Evolutionary conservation across 2,797 vertebrate genomes (phyloP).

Genomic region (Myotis findleyi): DNA sequence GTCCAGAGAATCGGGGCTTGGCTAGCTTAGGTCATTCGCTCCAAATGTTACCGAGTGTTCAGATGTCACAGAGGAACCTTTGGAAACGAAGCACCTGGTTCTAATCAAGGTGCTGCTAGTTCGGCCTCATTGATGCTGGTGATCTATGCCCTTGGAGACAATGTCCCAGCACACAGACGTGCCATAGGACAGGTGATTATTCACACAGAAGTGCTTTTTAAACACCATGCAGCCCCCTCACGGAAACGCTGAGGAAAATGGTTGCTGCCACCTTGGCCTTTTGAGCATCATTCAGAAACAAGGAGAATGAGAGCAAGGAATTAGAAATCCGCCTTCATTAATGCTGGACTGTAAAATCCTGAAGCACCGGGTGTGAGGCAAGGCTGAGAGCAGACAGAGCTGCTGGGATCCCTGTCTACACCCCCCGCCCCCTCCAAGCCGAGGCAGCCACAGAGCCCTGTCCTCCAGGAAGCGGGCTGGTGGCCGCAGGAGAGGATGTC

Average conservation of each 20-base stretch:
- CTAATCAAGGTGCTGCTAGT: background rate
- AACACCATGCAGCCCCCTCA: background rate
- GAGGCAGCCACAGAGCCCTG: too few species aligned
- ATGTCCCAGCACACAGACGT: background rate
- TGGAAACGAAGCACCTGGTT: background rate
- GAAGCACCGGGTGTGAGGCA: background rate
- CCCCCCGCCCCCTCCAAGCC: too few species aligned
- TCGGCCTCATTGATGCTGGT: background rate
- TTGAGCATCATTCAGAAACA: background rate
- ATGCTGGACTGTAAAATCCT: background rate
- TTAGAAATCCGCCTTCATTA: background rate
- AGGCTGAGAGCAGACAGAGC: background rate
- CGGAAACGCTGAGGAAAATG: constrained; percentile 9
- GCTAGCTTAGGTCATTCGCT: background rate
- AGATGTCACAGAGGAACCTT: background rate
- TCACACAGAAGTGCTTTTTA: constrained; percentile 19
- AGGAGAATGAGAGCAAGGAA: background rate
- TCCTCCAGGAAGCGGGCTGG: background rate
- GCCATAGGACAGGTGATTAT: background rate
- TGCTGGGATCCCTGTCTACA: background rate
- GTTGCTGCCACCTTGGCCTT: background rate
- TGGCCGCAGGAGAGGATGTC: fast-evolving
- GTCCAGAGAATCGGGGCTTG: background rate
- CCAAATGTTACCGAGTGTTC: background rate
- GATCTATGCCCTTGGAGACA: background rate